These are phyloP conservation scores for Sarcophilus harrisii DNA, from an alignment of 2,797 vertebrate genomes.

Conservation along the genomic window DNA sequence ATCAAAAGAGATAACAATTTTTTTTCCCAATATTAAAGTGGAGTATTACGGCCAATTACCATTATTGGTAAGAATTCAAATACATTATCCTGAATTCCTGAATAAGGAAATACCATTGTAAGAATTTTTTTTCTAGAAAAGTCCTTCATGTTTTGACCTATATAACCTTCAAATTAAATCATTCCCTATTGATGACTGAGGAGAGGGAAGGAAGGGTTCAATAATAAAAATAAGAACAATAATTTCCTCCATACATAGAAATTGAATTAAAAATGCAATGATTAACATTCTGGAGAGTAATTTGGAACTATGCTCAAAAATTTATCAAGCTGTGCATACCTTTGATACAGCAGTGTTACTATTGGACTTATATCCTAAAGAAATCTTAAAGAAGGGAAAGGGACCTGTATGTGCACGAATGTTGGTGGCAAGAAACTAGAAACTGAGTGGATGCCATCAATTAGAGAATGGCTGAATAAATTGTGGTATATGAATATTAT, in stretches of 20 bases:
- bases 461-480: too few relatives aligned
- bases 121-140: not conserved
- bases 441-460: too few relatives aligned
- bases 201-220: not conserved
- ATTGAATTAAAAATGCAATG: not conserved
- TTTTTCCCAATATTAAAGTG: not conserved
- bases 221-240: not conserved
- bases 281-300: too few relatives aligned
- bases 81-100: not conserved
- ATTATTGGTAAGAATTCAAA: not conserved
- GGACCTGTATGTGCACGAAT: too few relatives aligned
- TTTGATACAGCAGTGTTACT: too few relatives aligned
- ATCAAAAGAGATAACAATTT: not conserved
- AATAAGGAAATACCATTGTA: not conserved
- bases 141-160: not conserved
- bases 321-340: too few relatives aligned
- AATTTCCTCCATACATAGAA: not conserved
- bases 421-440: too few relatives aligned
- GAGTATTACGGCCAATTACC: not conserved
- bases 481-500: too few relatives aligned
- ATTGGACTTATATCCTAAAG: too few relatives aligned
- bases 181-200: not conserved
- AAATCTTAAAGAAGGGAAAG: too few relatives aligned
- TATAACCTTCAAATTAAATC: not conserved
- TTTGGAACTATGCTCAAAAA: too few relatives aligned